phyloP scores from a whole-genome alignment of 2,888 invertebrate species.

The Pyrgus malvae region DNA sequence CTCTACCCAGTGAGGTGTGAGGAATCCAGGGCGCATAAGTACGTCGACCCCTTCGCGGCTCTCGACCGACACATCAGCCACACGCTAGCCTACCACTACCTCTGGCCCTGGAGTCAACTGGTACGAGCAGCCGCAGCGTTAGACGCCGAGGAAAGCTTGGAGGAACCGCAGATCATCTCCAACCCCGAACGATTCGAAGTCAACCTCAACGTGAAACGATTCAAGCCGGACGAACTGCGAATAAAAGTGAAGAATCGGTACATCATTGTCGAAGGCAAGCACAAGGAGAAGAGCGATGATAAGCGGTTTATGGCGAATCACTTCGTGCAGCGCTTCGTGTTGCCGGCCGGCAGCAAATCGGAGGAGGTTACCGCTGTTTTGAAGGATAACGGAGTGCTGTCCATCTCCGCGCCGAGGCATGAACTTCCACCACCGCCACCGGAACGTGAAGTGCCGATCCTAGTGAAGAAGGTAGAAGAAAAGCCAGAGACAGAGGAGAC shows the following conservation, averaged over 20 bases:
- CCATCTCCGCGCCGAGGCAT: slow-evolving; percentile 65
- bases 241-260: slow-evolving; percentile 69
- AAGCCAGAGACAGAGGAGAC: slow-evolving; percentile 37
- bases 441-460: slow-evolving; percentile 66
- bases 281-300: slow-evolving; percentile 54
- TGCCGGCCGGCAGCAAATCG: slow-evolving; percentile 62
- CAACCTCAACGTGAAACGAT: slow-evolving; percentile 59
- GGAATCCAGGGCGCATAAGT: slow-evolving; percentile 45
- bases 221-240: slow-evolving; percentile 66
- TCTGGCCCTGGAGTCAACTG: slow-evolving; percentile 74
- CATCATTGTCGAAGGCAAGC: slow-evolving; percentile 66
- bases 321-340: slow-evolving; percentile 65
- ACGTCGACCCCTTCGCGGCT: slow-evolving; percentile 61
- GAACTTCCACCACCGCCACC: slow-evolving; percentile 67
- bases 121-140: slow-evolving; percentile 60
- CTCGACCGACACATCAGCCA: slow-evolving; percentile 65
- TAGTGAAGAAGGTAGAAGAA: slow-evolving; percentile 50
- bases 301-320: slow-evolving; percentile 62
- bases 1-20: slow-evolving; percentile 47
- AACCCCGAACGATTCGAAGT: slow-evolving; percentile 59
- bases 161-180: slow-evolving; percentile 65
- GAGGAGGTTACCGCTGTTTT: slow-evolving; percentile 68
- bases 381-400: slow-evolving; percentile 60
- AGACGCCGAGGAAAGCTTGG: slow-evolving; percentile 55
- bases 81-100: slow-evolving; percentile 60